Evolutionary conservation across 2,888 invertebrate genomes (phyloP).

Genomic region (Euphydryas editha): DNA sequence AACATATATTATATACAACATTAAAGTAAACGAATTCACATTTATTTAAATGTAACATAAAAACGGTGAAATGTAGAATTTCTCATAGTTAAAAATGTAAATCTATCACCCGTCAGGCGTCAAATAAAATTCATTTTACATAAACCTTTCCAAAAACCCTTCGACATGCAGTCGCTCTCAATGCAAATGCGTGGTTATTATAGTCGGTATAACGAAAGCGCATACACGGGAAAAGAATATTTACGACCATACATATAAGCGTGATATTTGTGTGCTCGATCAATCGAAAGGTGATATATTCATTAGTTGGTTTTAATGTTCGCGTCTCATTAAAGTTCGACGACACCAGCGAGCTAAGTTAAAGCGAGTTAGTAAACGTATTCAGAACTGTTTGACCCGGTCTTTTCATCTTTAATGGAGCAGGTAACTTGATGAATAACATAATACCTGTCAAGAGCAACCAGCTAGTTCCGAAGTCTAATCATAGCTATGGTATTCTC

Average conservation of each 20-base stretch:
- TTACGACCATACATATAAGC: not conserved
- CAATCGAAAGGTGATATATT: not conserved
- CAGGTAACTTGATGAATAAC: constrained; percentile 38
- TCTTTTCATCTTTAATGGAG: constrained; percentile 37
- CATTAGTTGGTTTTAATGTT: constrained; percentile 15
- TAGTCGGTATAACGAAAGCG: constrained; percentile 3
- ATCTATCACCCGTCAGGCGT: not conserved
- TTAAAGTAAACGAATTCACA: not conserved
- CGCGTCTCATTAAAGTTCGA: constrained; percentile 13
- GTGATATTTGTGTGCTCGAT: not conserved
- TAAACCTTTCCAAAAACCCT: constrained; percentile 24
- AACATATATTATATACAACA: not conserved
- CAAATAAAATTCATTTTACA: constrained; percentile 22
- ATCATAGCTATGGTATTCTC: not conserved
- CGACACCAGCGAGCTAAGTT: constrained; percentile 18
- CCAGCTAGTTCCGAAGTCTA: not conserved
- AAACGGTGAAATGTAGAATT: not conserved
- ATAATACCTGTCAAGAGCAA: constrained; percentile 1
- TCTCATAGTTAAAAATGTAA: not conserved
- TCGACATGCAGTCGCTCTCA: constrained; percentile 29
- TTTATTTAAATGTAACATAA: not conserved
- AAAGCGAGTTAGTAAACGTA: constrained; percentile 20
- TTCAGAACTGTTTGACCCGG: constrained; percentile 28
- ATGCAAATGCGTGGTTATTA: constrained; percentile 27
- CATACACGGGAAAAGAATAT: not conserved